phyloP scores from a whole-genome alignment of 2,113 vertebrate genomes.

The Phaethornis superciliosus region DNA sequence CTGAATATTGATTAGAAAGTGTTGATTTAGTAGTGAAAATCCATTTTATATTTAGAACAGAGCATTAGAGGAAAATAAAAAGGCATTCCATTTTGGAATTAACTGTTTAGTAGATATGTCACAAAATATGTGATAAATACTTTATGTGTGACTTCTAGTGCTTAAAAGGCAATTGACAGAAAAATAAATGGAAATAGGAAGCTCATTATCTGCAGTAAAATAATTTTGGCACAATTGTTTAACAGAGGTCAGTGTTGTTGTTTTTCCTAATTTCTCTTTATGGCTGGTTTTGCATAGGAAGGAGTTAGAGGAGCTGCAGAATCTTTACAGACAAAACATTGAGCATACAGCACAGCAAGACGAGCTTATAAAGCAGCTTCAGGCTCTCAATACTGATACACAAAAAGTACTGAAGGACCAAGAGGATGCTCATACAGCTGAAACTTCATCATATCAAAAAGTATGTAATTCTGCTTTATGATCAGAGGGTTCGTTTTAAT shows the following conservation, averaged over 20 bases:
- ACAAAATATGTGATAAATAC: constrained; percentile 55
- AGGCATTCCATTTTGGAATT: constrained; percentile 42
- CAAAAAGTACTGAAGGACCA: constrained; percentile 87
- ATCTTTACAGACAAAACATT: constrained; percentile 83
- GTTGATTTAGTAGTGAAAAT: constrained; percentile 24
- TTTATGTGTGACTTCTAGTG: constrained; percentile 47
- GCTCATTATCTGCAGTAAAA: constrained; percentile 21
- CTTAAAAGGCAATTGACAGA: constrained; percentile 47
- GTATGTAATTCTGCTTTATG: constrained; percentile 68
- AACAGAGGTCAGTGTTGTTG: not conserved
- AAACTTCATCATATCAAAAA: constrained; percentile 86
- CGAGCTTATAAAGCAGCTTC: constrained; percentile 89
- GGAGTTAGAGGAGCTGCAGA: constrained; percentile 84
- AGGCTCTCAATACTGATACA: constrained; percentile 85
- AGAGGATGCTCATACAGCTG: constrained; percentile 84
- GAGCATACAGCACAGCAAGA: constrained; percentile 84
- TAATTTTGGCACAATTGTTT: constrained; percentile 21
- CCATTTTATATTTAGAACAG: constrained; percentile 44
- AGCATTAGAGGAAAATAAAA: constrained; percentile 45
- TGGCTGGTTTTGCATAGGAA: constrained; percentile 75
- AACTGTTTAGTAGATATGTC: constrained; percentile 47
- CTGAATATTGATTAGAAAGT: constrained; percentile 52
- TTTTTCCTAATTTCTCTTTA: constrained; percentile 43
- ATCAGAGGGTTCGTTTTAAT: not conserved
- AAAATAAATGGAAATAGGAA: constrained; percentile 51